Base-by-base conservation (phyloP, 2,888 invertebrate species). In the Nyleta sp. region DNA sequence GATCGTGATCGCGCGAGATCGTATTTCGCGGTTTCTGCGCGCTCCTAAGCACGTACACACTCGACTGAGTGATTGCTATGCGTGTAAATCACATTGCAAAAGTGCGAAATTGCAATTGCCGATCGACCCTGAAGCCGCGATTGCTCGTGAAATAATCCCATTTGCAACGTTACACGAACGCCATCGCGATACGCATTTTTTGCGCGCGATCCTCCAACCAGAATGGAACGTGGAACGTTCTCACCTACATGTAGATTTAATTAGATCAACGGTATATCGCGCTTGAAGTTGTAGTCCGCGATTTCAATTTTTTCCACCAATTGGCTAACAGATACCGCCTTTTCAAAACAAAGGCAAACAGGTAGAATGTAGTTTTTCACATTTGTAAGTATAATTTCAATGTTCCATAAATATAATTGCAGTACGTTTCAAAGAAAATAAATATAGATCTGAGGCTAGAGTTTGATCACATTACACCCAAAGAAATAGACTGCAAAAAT, bases 1-100 rank as follows among this genome's bases (percentile, higher is more conserved):
- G 77, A 65, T 67, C 44, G 60, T 62, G 57, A 68, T 72, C 78
- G 31, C 67, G 57, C 68, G 68, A 73, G 73, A 78, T 78, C 78
- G 48, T 78, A 64, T 73, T 78, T 73, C 78, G 68, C 73, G 78
- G 73, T 78, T 78, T 75, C 60, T 50, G 71, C 48, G 65, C 70
- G 38, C 48, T 48, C 46, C 57, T 44, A 35, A 64, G 68, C 78
- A 68, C 72, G 67, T 73, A 73, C 53, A 68, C 73, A 24, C 48
- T 60, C 62, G 62, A 73, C 46, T 73, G 72, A 68, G 67, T 78
- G 62, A 78, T 67, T 77, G 52, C 71, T 60, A 55, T 72, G 67
- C 67, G 72, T 60, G 67, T 60, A 60, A 77, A 72, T 71, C 71
- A 33, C 77, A 46, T 71, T 72, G 67, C 77, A 65, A 67, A 77